These are phyloP conservation scores for Coturnix japonica DNA, from an alignment of 2,113 vertebrate genomes.

Conservation along the genomic window DNA sequence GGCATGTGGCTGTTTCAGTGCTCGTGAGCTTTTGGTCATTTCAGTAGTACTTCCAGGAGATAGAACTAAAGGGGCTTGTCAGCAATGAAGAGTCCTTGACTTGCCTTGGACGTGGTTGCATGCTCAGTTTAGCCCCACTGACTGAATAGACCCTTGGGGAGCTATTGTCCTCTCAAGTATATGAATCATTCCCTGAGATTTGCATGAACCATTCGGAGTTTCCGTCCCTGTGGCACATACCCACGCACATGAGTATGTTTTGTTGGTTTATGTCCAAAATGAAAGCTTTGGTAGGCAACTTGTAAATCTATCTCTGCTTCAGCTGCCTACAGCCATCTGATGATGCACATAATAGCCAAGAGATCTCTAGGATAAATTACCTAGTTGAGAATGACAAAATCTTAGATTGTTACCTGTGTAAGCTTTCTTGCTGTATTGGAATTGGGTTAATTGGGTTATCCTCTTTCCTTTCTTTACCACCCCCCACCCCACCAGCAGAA, in stretches of 20 bases:
- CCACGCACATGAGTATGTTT: not conserved
- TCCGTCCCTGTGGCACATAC: not conserved
- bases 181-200: conserved; percentile 2
- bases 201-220: not conserved
- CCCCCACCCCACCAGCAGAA: not conserved
- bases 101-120: not conserved
- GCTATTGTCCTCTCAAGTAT: not conserved
- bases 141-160: not conserved
- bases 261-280: not conserved
- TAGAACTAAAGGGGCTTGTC: not conserved
- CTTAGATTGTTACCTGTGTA: not conserved
- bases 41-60: not conserved
- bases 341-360: not conserved
- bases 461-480: not conserved
- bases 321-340: not conserved
- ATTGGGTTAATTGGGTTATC: not conserved
- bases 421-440: not conserved
- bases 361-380: not conserved
- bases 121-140: not conserved
- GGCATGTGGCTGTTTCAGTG: not conserved
- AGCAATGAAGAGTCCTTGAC: not conserved
- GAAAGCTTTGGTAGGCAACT: not conserved
- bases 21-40: not conserved
- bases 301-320: not conserved
- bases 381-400: not conserved